Conservation (phyloP, 1,140 invertebrate genomes). For the Lethrus apterus region DNA sequence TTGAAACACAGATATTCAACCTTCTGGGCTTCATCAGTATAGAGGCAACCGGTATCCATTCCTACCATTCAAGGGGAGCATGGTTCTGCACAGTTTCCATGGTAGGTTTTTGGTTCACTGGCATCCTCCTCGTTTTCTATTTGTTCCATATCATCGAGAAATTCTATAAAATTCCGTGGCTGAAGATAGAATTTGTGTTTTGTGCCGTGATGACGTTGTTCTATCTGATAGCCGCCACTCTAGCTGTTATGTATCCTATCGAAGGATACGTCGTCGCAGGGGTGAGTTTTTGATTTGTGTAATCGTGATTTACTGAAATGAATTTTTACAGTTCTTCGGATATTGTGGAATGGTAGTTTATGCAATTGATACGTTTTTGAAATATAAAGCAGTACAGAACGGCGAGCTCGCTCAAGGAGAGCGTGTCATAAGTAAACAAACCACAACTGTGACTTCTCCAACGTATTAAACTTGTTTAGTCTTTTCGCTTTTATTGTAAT, state of each 20-base stretch:
- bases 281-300: constrained; percentile 47
- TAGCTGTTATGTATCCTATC: constrained; percentile 51
- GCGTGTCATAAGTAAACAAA: constrained; percentile 55
- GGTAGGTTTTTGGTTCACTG: constrained; percentile 78
- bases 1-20: constrained; percentile 54
- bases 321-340: constrained; percentile 64
- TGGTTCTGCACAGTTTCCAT: constrained; percentile 81
- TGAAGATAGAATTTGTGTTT: constrained; percentile 74
- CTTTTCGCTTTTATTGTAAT: neutral
- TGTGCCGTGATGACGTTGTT: constrained; percentile 63
- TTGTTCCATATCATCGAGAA: constrained; percentile 80
- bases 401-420: constrained; percentile 70
- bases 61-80: constrained; percentile 44
- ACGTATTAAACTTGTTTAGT: constrained; percentile 7
- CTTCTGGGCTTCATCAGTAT: constrained; percentile 80
- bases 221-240: constrained; percentile 60
- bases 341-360: constrained; percentile 70
- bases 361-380: constrained; percentile 68
- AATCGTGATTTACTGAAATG: constrained; percentile 1
- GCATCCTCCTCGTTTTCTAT: constrained; percentile 72
- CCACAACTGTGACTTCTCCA: constrained; percentile 48
- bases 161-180: constrained; percentile 79
- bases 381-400: constrained; percentile 54
- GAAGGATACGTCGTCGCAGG: constrained; percentile 56
- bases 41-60: constrained; percentile 47